Evolutionary conservation across 2,797 vertebrate species (phyloP).

Genomic region (Lepus townsendii): DNA sequence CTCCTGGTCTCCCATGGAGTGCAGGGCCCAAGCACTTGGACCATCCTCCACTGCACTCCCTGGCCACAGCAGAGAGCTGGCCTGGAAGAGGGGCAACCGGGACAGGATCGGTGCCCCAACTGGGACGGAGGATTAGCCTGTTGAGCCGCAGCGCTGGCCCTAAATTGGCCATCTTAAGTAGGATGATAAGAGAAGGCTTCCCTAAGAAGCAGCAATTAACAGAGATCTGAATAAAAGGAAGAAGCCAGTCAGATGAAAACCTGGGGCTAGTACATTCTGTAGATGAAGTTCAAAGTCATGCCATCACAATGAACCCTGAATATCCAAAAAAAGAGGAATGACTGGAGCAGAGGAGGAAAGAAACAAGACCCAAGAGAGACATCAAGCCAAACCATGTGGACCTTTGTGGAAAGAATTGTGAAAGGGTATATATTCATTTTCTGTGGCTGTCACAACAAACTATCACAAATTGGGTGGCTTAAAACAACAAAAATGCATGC

Average conservation of each 20-base stretch:
- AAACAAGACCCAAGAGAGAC: background rate
- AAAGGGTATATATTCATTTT: background rate
- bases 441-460: background rate
- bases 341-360: background rate
- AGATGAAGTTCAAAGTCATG: background rate
- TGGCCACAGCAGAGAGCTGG: too few species aligned
- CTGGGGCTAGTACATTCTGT: background rate
- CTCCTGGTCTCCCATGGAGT: too few species aligned
- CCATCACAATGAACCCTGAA: background rate
- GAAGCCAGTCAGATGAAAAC: background rate
- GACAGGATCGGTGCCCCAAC: too few species aligned
- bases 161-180: background rate
- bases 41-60: too few species aligned
- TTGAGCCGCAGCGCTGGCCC: too few species aligned
- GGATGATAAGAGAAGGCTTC: background rate
- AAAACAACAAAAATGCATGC: background rate
- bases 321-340: too few species aligned
- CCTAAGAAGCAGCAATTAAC: background rate
- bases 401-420: background rate
- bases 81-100: too few species aligned
- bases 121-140: too few species aligned
- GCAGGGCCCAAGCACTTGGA: too few species aligned
- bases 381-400: rapidly evolving
- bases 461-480: background rate
- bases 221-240: background rate